A percentile compares a stretch with the other conserved stretches of the same genome.
phyloP scores from a whole-genome alignment of 2,888 invertebrate genomes.

The Harpalus rubripes region DNA sequence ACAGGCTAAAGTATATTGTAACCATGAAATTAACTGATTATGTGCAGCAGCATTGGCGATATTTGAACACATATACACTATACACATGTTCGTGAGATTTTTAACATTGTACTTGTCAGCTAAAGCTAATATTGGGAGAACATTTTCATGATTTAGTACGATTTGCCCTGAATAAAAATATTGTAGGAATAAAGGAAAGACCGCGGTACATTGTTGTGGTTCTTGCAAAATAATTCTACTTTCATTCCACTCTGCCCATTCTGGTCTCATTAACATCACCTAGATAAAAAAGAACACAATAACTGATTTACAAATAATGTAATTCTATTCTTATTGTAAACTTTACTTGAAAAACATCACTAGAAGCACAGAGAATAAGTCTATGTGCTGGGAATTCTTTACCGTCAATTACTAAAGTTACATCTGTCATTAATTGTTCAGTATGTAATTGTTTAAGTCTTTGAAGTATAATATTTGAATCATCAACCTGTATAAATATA shows the following conservation, averaged over 20 bases:
- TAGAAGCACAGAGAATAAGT: constrained; percentile 94
- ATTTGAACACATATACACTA: constrained; percentile 92
- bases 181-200: constrained; percentile 93
- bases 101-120: constrained; percentile 97
- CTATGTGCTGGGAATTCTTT: constrained; percentile 92
- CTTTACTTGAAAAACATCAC: constrained; percentile 95
- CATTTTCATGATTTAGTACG: constrained; percentile 89
- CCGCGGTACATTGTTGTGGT: constrained; percentile 89
- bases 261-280: constrained; percentile 97
- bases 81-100: constrained; percentile 91
- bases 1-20: constrained; percentile 92
- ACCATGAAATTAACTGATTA: constrained; percentile 92
- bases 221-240: constrained; percentile 91
- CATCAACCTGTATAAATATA: constrained; percentile 86
- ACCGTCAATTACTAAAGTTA: constrained; percentile 90
- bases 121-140: constrained; percentile 91
- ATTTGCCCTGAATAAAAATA: constrained; percentile 94
- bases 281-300: constrained; percentile 72
- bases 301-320: constrained; percentile 24
- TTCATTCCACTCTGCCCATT: constrained; percentile 95
- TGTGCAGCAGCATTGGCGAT: constrained; percentile 91
- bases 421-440: constrained; percentile 93
- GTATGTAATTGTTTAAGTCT: constrained; percentile 91
- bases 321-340: constrained; percentile 23
- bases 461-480: constrained; percentile 88